Percentiles rank a stretch among this genome's conserved stretches.
Evolutionary conservation across 2,888 invertebrate genomes (phyloP).

Genomic region (Notodonta dromedarius): DNA sequence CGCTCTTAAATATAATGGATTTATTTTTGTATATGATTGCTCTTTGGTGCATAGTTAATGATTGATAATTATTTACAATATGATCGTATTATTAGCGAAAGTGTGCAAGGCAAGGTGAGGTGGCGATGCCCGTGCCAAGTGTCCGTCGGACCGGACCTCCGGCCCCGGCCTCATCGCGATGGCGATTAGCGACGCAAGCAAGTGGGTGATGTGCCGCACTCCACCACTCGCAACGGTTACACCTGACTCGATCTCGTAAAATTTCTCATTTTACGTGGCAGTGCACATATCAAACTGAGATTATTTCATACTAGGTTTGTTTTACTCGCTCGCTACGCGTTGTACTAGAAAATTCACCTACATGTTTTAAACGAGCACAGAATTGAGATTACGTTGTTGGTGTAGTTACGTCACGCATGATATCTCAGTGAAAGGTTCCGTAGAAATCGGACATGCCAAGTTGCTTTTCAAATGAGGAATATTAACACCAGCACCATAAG

Average conservation of each 20-base stretch:
- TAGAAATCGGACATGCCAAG: slow-evolving; percentile 6
- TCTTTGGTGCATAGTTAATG: slow-evolving; percentile 11
- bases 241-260: slow-evolving; percentile 60
- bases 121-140: slow-evolving; percentile 26
- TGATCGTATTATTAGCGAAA: slow-evolving; percentile 62
- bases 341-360: slow-evolving; percentile 42
- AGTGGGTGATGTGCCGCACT: slow-evolving; percentile 72
- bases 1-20: neutral
- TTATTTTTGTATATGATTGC: neutral
- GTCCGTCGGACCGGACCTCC: slow-evolving; percentile 35
- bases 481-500: neutral
- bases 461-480: neutral
- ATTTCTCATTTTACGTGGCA: slow-evolving; percentile 55
- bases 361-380: slow-evolving; percentile 1
- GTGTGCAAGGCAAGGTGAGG: slow-evolving; percentile 44
- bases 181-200: slow-evolving; percentile 26
- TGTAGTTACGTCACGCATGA: slow-evolving; percentile 26
- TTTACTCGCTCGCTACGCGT: slow-evolving; percentile 49
- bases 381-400: slow-evolving; percentile 9
- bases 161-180: slow-evolving; percentile 19
- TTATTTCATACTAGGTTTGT: slow-evolving; percentile 41
- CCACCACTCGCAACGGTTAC: slow-evolving; percentile 54
- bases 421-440: slow-evolving; percentile 47
- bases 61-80: slow-evolving; percentile 31
- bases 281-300: slow-evolving; percentile 47